A percentile compares a stretch with the other conserved stretches of the same genome.
Conservation (phyloP, 37 sponge, comb jelly and placozoan genomes). For the Mnemiopsis leidyi region DNA sequence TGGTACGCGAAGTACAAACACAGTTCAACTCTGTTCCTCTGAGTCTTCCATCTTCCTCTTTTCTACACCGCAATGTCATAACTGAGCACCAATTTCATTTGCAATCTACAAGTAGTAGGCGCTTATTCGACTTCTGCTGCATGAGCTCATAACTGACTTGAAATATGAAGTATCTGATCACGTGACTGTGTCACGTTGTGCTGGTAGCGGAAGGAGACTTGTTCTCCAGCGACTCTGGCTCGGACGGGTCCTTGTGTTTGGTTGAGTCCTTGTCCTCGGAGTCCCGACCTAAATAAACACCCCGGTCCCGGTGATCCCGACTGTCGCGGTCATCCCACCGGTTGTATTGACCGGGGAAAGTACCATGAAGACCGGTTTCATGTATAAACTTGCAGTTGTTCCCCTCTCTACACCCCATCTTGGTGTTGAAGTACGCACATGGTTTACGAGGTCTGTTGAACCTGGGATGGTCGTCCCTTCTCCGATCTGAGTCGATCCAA, state of each 20-base stretch:
- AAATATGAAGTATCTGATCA: not conserved
- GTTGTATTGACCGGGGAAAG: not conserved
- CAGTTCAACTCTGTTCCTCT: too few species aligned
- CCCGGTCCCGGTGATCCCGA: not conserved
- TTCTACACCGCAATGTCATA: too few species aligned
- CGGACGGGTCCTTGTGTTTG: not conserved
- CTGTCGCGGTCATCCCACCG: not conserved
- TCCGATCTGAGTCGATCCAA: not conserved
- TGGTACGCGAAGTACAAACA: too few species aligned
- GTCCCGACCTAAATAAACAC: not conserved
- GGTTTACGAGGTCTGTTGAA: not conserved
- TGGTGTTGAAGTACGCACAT: conserved; percentile 53
- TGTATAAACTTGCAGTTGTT: conserved; percentile 60
- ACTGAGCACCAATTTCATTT: too few species aligned
- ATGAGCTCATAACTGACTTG: too few species aligned
- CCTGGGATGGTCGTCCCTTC: not conserved
- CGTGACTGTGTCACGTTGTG: not conserved
- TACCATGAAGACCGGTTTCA: not conserved
- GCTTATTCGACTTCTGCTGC: too few species aligned
- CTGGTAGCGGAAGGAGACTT: not conserved
- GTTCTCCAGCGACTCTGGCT: not conserved
- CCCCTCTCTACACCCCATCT: conserved; percentile 20
- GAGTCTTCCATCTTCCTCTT: too few species aligned
- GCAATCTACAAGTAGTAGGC: not conserved
- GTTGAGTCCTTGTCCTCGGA: not conserved